A percentile compares a stretch with the other conserved stretches of the same genome.
Conservation (phyloP, 2,113 vertebrate species). For the Oplegnathus fasciatus region DNA sequence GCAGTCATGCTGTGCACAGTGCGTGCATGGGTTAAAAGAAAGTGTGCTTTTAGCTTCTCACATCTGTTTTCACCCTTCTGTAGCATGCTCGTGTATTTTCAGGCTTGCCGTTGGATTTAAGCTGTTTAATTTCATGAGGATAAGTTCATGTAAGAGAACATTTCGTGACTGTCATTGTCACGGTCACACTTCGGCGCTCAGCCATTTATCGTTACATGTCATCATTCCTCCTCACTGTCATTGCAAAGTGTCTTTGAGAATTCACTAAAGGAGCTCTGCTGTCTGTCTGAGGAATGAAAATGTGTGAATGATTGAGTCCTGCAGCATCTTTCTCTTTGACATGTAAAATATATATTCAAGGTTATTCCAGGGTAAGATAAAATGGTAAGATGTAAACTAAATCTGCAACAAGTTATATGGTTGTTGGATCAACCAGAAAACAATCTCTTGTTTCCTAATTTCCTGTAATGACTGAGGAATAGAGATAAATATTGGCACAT, state of each 20-base stretch:
- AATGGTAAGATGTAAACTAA: background rate
- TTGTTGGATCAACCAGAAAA: background rate
- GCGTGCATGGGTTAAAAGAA: background rate
- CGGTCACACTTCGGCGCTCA: constrained; percentile 4
- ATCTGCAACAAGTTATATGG: background rate
- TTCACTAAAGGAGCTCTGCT: constrained; percentile 21
- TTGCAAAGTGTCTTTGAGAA: constrained; percentile 3
- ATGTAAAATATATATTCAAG: constrained; percentile 23
- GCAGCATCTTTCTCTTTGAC: constrained; percentile 2
- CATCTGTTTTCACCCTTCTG: constrained; percentile 12
- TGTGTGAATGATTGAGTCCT: background rate
- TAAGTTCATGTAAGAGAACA: background rate
- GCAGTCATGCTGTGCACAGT: constrained; percentile 1
- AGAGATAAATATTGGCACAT: background rate
- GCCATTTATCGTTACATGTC: background rate
- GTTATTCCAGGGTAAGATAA: constrained; percentile 6
- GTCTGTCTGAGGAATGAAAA: constrained; percentile 18
- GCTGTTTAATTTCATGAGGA: background rate
- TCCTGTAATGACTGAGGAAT: background rate
- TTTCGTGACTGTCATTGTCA: background rate
- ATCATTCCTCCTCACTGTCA: background rate
- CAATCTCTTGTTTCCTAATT: background rate
- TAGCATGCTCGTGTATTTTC: background rate
- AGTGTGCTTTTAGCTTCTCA: background rate
- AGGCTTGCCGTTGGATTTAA: background rate